Evolutionary conservation across 2,113 vertebrate genomes (phyloP).

Genomic region (Pterophyllum scalare): DNA sequence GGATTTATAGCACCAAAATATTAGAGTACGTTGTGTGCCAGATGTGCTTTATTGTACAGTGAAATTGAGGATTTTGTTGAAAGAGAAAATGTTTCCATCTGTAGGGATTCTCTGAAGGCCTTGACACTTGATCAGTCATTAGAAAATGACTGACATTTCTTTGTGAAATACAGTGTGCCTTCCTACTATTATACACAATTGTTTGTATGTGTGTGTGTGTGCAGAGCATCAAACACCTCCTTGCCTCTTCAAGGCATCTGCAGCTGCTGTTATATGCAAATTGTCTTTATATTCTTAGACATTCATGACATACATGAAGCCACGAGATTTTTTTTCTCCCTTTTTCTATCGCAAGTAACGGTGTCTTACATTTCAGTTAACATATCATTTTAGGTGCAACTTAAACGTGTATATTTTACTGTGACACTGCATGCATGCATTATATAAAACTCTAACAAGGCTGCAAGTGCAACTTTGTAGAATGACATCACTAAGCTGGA

Average conservation of each 20-base stretch:
- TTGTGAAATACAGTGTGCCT: background rate
- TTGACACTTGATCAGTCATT: constrained; percentile 9
- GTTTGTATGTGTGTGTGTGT: too few relatives aligned
- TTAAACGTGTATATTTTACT: background rate
- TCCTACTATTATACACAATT: background rate
- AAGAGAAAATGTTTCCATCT: constrained; percentile 5
- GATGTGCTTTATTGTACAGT: background rate
- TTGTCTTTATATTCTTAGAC: constrained; percentile 38
- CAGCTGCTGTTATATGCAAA: constrained; percentile 46
- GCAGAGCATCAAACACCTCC: constrained; percentile 11
- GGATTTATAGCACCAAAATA: background rate
- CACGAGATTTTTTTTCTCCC: background rate
- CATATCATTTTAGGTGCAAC: background rate
- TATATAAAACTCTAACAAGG: background rate
- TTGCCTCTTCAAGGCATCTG: background rate
- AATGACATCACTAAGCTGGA: background rate
- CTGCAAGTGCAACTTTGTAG: background rate
- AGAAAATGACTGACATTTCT: background rate
- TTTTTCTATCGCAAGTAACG: constrained; percentile 1
- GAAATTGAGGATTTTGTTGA: background rate
- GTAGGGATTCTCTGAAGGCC: background rate
- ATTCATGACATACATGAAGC: background rate
- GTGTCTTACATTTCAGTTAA: background rate
- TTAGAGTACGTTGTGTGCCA: background rate
- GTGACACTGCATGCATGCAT: background rate